These are phyloP conservation scores for Liopterus haemorrhoidalis DNA, from an alignment of 2,888 invertebrate species.

Conservation along the genomic window DNA sequence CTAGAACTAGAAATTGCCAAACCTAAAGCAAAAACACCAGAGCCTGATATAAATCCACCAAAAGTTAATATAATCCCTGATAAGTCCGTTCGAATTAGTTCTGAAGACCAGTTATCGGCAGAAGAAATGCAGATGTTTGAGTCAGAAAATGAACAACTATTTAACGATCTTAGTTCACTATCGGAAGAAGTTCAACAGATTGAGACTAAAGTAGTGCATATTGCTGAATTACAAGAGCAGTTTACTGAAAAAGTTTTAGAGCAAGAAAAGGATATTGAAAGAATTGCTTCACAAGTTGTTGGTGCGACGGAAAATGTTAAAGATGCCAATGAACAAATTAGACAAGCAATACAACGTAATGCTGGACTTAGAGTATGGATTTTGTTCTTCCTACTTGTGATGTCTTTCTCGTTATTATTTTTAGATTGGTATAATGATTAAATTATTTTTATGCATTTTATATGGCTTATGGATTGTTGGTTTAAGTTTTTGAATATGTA, in stretches of 20 bases:
- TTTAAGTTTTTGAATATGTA: slow-evolving; percentile 2
- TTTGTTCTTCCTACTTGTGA: slow-evolving; percentile 88
- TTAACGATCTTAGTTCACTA: slow-evolving; percentile 80
- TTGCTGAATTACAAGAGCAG: slow-evolving; percentile 90
- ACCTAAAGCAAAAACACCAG: slow-evolving; percentile 2
- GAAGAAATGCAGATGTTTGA: slow-evolving; percentile 93
- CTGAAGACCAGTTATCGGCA: slow-evolving; percentile 65
- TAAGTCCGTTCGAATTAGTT: slow-evolving; percentile 47
- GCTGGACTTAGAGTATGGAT: slow-evolving; percentile 93
- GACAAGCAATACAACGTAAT: slow-evolving; percentile 94
- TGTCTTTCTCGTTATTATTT: slow-evolving; percentile 93
- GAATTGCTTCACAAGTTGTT: slow-evolving; percentile 81
- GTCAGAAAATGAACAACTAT: slow-evolving; percentile 80
- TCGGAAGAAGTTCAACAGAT: slow-evolving; percentile 88
- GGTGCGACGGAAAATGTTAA: slow-evolving; percentile 92
- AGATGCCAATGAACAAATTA: slow-evolving; percentile 94
- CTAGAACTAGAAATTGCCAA: slow-evolving; percentile 47
- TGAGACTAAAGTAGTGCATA: slow-evolving; percentile 88
- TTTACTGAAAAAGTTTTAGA: slow-evolving; percentile 93
- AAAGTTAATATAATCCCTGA: slow-evolving; percentile 38
- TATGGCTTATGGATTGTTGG: background rate
- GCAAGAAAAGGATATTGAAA: slow-evolving; percentile 90
- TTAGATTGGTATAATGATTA: slow-evolving; percentile 97
- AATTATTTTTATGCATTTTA: slow-evolving; percentile 28
- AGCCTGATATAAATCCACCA: slow-evolving; percentile 30